Evolutionary conservation across 2,888 invertebrate species (phyloP).

Genomic region (Endomychus coccineus): DNA sequence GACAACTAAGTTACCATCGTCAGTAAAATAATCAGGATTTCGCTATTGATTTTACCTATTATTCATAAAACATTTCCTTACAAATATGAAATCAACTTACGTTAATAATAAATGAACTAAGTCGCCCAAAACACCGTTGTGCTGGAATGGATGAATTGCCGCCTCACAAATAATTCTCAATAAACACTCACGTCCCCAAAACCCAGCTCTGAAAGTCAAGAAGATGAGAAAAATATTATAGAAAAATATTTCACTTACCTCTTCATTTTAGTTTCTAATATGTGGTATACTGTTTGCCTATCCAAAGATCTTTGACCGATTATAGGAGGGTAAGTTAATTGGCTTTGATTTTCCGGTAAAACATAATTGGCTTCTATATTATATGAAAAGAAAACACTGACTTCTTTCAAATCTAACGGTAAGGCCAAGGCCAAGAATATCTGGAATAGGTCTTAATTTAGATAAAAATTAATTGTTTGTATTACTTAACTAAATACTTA

Average conservation of each 20-base stretch:
- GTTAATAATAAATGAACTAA: conserved; percentile 32
- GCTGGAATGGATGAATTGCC: conserved; percentile 34
- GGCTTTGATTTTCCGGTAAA: conserved; percentile 49
- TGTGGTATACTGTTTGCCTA: conserved; percentile 29
- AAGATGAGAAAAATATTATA: conserved; percentile 5
- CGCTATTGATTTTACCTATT: too few relatives aligned
- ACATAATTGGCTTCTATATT: conserved; percentile 66
- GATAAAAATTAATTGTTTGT: background rate
- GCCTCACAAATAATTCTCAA: conserved; percentile 69
- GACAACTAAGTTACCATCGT: too few relatives aligned
- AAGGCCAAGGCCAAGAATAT: conserved; percentile 62
- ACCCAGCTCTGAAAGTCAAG: conserved; percentile 49
- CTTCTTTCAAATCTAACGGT: conserved; percentile 60
- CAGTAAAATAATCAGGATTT: too few relatives aligned
- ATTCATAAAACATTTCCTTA: too few relatives aligned
- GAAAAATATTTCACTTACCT: conserved; percentile 24
- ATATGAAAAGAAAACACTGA: conserved; percentile 64
- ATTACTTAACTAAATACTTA: conserved; percentile 12
- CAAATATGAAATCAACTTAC: too few relatives aligned
- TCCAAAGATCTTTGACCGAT: conserved; percentile 25
- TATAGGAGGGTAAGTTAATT: conserved; percentile 31
- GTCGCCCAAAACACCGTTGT: conserved; percentile 33
- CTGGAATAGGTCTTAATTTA: conserved; percentile 41
- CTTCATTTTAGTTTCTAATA: conserved; percentile 31
- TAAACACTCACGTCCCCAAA: conserved; percentile 60